phyloP scores from a whole-genome alignment of 2,888 invertebrate species.

The Nomada fucata region DNA sequence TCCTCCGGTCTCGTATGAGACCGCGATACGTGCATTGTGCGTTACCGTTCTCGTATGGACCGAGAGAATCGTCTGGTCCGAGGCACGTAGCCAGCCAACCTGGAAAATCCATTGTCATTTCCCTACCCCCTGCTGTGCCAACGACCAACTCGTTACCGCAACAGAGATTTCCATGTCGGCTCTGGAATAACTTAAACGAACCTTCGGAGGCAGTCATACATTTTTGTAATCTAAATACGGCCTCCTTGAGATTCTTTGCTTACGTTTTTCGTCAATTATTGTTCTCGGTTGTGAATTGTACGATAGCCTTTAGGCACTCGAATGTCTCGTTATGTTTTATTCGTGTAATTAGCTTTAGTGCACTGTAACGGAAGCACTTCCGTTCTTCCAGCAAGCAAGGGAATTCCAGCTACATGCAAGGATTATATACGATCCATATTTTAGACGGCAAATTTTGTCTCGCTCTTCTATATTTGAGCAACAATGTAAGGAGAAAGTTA shows the following conservation, averaged over 20 bases:
- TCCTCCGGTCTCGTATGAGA: constrained; percentile 90
- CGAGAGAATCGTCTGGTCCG: constrained; percentile 95
- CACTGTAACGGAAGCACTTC: no score
- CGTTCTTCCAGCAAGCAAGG: no score
- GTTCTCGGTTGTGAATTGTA: neutral
- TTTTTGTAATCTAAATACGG: constrained; percentile 2
- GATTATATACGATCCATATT: no score
- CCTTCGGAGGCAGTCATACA: neutral
- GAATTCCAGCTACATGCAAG: no score
- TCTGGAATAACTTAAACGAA: constrained; percentile 31
- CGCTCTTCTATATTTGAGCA: no score
- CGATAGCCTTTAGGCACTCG: no score
- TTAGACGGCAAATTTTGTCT: no score
- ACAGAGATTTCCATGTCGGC: constrained; percentile 39
- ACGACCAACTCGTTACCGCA: constrained; percentile 27
- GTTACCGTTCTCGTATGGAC: constrained; percentile 93
- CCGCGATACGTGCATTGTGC: constrained; percentile 92
- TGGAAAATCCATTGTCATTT: constrained; percentile 82
- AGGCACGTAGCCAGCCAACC: constrained; percentile 96
- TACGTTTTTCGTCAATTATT: neutral
- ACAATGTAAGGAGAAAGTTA: no score
- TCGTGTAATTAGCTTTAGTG: no score
- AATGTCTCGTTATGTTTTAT: no score
- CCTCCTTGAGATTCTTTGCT: neutral
- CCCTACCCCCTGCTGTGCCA: constrained; percentile 27